phyloP scores from a whole-genome alignment of 2,888 invertebrate genomes.

The Athrips mouffetella region DNA sequence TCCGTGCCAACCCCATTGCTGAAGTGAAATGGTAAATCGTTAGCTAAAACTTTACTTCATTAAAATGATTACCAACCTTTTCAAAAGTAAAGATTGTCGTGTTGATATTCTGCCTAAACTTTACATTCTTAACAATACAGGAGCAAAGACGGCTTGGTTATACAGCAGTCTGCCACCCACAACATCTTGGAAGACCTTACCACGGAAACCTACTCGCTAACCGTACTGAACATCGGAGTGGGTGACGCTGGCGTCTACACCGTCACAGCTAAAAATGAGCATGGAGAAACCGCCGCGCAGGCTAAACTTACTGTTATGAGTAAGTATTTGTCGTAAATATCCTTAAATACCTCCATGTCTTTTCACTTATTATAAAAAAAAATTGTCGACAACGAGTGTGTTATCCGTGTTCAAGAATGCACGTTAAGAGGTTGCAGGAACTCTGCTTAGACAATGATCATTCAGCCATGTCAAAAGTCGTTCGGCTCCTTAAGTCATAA shows the following conservation, averaged over 20 bases:
- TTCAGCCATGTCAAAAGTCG: no score
- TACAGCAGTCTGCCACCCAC: constrained; percentile 77
- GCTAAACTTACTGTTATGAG: constrained; percentile 86
- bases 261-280: constrained; percentile 86
- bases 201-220: constrained; percentile 83
- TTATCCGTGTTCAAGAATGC: no score
- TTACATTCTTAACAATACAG: constrained; percentile 38
- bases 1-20: constrained; percentile 94
- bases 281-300: constrained; percentile 84
- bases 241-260: constrained; percentile 89
- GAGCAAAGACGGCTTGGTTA: constrained; percentile 81
- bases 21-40: constrained; percentile 86
- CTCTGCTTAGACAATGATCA: no score
- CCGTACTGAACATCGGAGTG: constrained; percentile 83
- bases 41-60: background rate
- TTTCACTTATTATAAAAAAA: no score
- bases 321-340: constrained; percentile 54
- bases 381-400: no score
- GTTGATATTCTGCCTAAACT: no score
- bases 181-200: constrained; percentile 80
- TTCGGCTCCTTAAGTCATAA: no score
- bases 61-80: no score
- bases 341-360: background rate
- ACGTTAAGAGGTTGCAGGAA: no score
- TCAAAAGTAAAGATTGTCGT: no score